Percentiles rank a stretch among this genome's conserved stretches.
Conservation (phyloP, 2,888 invertebrate species). For the Eilema caniola region DNA sequence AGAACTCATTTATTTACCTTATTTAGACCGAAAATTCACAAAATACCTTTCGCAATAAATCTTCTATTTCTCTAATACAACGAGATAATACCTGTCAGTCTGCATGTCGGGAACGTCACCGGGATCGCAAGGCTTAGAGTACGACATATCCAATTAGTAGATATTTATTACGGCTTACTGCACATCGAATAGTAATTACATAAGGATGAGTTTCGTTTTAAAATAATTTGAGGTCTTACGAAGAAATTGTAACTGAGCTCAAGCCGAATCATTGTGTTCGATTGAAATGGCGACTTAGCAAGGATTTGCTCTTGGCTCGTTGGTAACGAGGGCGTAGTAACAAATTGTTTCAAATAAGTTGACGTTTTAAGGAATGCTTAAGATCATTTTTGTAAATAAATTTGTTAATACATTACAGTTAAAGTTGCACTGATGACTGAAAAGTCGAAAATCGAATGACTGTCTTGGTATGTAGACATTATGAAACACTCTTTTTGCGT, state of each 20-base stretch:
- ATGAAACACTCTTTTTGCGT: no score
- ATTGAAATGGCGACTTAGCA: not conserved
- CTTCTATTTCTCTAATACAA: constrained; percentile 27
- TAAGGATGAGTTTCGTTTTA: constrained; percentile 19
- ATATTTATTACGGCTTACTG: constrained; percentile 71
- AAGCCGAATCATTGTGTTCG: not conserved
- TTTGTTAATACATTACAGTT: not conserved
- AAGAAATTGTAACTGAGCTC: constrained; percentile 4
- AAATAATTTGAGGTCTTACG: constrained; percentile 26
- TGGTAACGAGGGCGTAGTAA: not conserved
- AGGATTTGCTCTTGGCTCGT: not conserved
- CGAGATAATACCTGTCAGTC: constrained; percentile 40
- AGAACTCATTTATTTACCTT: not conserved
- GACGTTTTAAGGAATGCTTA: not conserved
- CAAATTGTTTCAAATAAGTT: constrained; percentile 4
- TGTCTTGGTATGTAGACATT: no score
- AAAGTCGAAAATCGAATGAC: no score
- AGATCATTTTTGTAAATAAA: not conserved
- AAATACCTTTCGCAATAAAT: constrained; percentile 25
- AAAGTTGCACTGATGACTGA: no score
- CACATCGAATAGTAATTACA: constrained; percentile 51
- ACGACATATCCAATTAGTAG: constrained; percentile 71
- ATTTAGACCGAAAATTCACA: constrained; percentile 2
- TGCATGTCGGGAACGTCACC: constrained; percentile 47
- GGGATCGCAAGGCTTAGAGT: constrained; percentile 57